phyloP scores from a whole-genome alignment of 2,888 invertebrate species.

The Macrosiphum euphorbiae region DNA sequence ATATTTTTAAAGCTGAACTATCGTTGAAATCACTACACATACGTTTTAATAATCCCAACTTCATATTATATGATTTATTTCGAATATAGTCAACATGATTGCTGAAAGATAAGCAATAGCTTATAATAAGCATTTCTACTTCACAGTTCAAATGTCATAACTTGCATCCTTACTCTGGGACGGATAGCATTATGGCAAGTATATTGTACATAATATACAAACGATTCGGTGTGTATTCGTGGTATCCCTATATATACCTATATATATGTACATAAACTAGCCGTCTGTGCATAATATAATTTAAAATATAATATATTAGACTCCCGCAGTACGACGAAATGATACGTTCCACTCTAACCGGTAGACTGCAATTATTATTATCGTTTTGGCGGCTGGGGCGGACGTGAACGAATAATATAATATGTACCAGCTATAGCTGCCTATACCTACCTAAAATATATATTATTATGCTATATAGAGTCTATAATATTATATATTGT shows the following conservation, averaged over 20 bases:
- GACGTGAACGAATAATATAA: slow-evolving; percentile 4
- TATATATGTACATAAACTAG: background rate
- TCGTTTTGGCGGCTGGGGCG: slow-evolving; percentile 43
- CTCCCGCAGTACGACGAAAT: slow-evolving; percentile 23
- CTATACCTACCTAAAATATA: background rate
- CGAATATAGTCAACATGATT: too few relatives aligned
- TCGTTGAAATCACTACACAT: too few relatives aligned
- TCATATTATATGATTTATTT: too few relatives aligned
- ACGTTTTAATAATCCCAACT: too few relatives aligned
- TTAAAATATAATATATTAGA: slow-evolving; percentile 11
- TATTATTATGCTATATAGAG: background rate
- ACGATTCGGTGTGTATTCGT: background rate
- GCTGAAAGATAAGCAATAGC: too few relatives aligned
- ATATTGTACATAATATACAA: background rate
- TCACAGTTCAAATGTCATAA: background rate
- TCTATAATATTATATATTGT: slow-evolving; percentile 1
- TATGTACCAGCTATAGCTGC: background rate
- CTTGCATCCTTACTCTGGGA: background rate
- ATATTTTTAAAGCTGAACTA: too few relatives aligned
- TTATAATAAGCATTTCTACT: slow-evolving; percentile 1
- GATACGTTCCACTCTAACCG: slow-evolving; percentile 29
- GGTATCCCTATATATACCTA: background rate
- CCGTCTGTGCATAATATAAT: background rate
- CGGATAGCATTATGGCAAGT: background rate
- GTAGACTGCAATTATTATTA: slow-evolving; percentile 58